Base-by-base conservation (phyloP, 2,113 vertebrate genomes). In the Oceanites oceanicus region DNA sequence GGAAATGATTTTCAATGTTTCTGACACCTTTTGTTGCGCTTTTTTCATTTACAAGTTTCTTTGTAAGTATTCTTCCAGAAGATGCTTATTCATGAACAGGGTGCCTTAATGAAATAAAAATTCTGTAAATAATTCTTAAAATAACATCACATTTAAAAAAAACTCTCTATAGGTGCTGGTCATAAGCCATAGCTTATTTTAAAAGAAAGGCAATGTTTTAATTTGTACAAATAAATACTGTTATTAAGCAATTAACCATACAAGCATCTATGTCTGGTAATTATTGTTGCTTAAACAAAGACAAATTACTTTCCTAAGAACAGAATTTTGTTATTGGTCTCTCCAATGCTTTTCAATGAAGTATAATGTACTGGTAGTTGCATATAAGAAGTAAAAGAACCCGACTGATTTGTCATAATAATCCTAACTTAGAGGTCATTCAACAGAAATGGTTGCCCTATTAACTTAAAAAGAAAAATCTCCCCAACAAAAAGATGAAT, bases 221-320 rank as follows among this genome's bases (percentile, higher is more conserved):
- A 36, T 75, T 83, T 94, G 27, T 92, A 9, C 15, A 47, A 81
- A 25, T 91, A 95, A 95, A 93, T 88, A 74, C 6, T 78, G 26
- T 62, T 80, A 88, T 81, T 90, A 92, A 90, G 27, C 47, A 96
- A 84, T 93, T 96, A 96, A 95, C 8, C 25, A 86, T 59, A 82
- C 1, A 92, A 44, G 4, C 7, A 90, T 87, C 65, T 85, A 47
- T 74, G n/a, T 5, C 49, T 91, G 19, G 29, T 80, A 92, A 96
- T 90, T 93, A 88, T 56, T 71, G 56, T 40, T 94, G 30, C 87
- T 94, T 96, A 97, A 97, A 95, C 52, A 92, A 88, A 86, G 47
- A 94, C 13, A 82, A 66, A 94, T 53, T 21, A 68, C 21, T 76
- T 95, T 53, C 40, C 23, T 76, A 93, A 90, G 36, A 93, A 73